phyloP scores from a whole-genome alignment of 2,888 invertebrate species.

The Apotomis capreana region DNA sequence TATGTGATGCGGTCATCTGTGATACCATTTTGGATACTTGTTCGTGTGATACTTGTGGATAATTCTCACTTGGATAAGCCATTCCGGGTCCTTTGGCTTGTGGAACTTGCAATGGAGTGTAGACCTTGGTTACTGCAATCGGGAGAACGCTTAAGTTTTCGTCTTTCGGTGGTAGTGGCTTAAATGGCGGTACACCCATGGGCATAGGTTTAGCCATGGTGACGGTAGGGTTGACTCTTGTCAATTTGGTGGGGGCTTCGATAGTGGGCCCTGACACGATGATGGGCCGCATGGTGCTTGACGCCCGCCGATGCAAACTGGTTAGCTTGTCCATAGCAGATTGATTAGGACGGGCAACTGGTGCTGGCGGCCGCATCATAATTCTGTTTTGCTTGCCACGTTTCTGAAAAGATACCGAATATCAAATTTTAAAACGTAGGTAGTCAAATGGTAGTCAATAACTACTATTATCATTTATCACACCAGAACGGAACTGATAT shows the following conservation, averaged over 20 bases:
- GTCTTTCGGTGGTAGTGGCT: conserved; percentile 87
- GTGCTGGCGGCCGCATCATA: conserved; percentile 73
- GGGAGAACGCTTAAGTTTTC: conserved; percentile 82
- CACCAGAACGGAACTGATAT: too few species aligned
- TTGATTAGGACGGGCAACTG: conserved; percentile 65
- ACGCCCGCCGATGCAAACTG: conserved; percentile 63
- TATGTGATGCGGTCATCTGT: conserved; percentile 75
- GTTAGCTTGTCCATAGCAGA: conserved; percentile 72
- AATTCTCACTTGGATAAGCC: conserved; percentile 76
- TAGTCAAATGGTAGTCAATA: too few species aligned
- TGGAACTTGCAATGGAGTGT: conserved; percentile 69
- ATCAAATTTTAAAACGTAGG: not conserved
- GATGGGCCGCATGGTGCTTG: conserved; percentile 73
- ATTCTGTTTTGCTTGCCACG: conserved; percentile 79
- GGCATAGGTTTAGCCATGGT: conserved; percentile 82
- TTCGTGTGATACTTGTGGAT: conserved; percentile 67
- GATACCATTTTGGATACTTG: conserved; percentile 77
- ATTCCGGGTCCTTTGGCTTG: conserved; percentile 70
- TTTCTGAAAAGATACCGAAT: conserved; percentile 65
- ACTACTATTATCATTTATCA: too few species aligned
- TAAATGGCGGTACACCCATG: conserved; percentile 89
- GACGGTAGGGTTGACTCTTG: conserved; percentile 44
- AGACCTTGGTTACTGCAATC: conserved; percentile 65
- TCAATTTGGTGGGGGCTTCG: conserved; percentile 52
- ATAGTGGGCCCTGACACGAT: conserved; percentile 63